Conservation (phyloP, 2,888 invertebrate genomes). For the Flabesymbios commensalis region DNA sequence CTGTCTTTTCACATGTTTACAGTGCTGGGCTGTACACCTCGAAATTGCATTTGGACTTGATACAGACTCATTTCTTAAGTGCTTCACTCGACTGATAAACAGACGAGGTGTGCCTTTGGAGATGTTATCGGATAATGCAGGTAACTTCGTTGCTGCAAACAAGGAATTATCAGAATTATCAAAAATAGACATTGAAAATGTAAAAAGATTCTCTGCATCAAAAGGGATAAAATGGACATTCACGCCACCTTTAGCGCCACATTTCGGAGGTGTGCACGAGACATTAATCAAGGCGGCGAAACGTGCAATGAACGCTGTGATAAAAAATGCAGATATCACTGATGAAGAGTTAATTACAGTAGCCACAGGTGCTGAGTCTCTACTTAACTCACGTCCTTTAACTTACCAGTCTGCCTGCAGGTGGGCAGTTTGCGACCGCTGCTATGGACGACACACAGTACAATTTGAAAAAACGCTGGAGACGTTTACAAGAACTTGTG, state of each 20-base stretch:
- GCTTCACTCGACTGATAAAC: constrained; percentile 5
- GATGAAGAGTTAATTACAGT: constrained; percentile 19
- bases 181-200: neutral
- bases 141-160: constrained; percentile 15
- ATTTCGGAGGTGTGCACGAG: constrained; percentile 17
- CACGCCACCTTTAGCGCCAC: constrained; percentile 18
- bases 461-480: neutral
- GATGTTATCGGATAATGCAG: constrained; percentile 11
- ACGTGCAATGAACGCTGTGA: constrained; percentile 8
- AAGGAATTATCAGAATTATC: constrained; percentile 6
- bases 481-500: neutral
- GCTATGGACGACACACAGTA: neutral
- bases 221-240: constrained; percentile 12
- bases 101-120: neutral
- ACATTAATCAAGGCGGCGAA: constrained; percentile 21
- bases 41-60: constrained; percentile 16
- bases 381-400: constrained; percentile 18
- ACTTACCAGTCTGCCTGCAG: constrained; percentile 16
- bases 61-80: constrained; percentile 12
- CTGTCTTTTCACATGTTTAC: constrained; percentile 29
- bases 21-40: constrained; percentile 26
- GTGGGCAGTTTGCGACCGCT: neutral
- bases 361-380: constrained; percentile 7
- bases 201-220: neutral
- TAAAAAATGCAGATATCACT: constrained; percentile 10